Evolutionary conservation across 2,888 invertebrate species (phyloP).

Genomic region (Drosophila recens): DNA sequence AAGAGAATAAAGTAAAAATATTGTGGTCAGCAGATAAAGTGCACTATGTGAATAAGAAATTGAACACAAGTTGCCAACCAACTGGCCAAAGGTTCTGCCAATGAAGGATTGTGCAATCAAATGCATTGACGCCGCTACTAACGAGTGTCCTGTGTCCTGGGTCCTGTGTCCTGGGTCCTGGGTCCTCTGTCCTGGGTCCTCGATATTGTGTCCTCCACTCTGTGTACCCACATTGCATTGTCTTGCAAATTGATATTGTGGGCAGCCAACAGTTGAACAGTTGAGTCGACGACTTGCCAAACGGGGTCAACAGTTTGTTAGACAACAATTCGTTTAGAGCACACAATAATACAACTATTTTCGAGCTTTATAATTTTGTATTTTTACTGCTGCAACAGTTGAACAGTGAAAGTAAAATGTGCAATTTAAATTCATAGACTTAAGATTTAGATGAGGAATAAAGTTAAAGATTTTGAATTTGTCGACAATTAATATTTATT

Average conservation of each 20-base stretch:
- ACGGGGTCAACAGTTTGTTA: slow-evolving; percentile 51
- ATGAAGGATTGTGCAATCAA: slow-evolving; percentile 72
- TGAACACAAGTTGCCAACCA: slow-evolving; percentile 52
- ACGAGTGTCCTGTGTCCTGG: slow-evolving; percentile 36
- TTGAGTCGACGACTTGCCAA: slow-evolving; percentile 37
- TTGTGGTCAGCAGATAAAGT: slow-evolving; percentile 45
- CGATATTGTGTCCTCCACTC: neutral
- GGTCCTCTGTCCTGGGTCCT: neutral
- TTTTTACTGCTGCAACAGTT: slow-evolving; percentile 15
- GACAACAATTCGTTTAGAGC: slow-evolving; percentile 51
- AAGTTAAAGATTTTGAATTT: neutral
- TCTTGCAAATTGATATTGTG: slow-evolving; percentile 73
- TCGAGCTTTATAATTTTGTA: neutral
- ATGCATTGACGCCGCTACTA: slow-evolving; percentile 65
- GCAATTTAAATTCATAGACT: slow-evolving; percentile 10
- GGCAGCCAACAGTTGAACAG: slow-evolving; percentile 17
- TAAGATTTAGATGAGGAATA: neutral
- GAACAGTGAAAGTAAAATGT: neutral
- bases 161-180: neutral
- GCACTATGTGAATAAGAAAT: slow-evolving; percentile 37
- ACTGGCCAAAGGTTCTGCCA: slow-evolving; percentile 45
- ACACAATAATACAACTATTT: slow-evolving; percentile 55
- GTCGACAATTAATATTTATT: too few species aligned
- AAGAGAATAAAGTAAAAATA: slow-evolving; percentile 9
- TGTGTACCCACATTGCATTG: slow-evolving; percentile 48